A percentile compares a stretch with the other conserved stretches of the same genome.
Evolutionary conservation across 2,797 vertebrate genomes (phyloP).

Genomic region (Clarias platycephalus): DNA sequence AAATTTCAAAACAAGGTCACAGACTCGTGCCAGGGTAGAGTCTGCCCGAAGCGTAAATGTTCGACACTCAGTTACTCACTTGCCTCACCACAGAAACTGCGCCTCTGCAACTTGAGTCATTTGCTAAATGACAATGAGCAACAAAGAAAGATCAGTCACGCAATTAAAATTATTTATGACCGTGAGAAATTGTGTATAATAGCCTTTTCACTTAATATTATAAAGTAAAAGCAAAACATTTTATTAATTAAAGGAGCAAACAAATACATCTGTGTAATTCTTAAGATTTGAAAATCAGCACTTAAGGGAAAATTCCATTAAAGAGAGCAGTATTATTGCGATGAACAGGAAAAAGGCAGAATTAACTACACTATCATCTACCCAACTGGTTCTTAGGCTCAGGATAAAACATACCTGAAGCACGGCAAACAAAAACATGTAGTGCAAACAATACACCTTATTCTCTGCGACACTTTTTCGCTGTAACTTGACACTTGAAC

Average conservation of each 20-base stretch:
- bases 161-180: background rate
- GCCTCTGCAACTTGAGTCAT: slow-evolving; percentile 14
- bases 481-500: background rate
- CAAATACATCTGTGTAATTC: background rate
- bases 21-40: slow-evolving; percentile 33
- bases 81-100: slow-evolving; percentile 27
- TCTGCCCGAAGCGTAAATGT: slow-evolving; percentile 13
- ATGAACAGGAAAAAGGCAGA: background rate
- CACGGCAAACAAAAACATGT: background rate
- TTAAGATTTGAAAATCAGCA: background rate
- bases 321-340: background rate
- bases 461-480: background rate
- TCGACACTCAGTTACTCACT: background rate
- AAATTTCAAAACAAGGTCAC: slow-evolving; percentile 43
- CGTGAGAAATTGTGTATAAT: slow-evolving; percentile 13
- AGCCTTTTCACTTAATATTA: slow-evolving; percentile 12
- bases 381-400: background rate
- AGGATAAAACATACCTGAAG: background rate
- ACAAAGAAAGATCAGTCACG: slow-evolving; percentile 12
- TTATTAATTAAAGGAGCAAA: background rate
- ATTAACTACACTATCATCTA: background rate
- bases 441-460: background rate
- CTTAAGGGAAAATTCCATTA: background rate
- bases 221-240: background rate
- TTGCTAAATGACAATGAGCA: slow-evolving; percentile 9